Evolutionary conservation across 2,888 invertebrate genomes (phyloP), one percentile per base, ranked within the genome.

Genomic region (Amiota minor): DNA sequence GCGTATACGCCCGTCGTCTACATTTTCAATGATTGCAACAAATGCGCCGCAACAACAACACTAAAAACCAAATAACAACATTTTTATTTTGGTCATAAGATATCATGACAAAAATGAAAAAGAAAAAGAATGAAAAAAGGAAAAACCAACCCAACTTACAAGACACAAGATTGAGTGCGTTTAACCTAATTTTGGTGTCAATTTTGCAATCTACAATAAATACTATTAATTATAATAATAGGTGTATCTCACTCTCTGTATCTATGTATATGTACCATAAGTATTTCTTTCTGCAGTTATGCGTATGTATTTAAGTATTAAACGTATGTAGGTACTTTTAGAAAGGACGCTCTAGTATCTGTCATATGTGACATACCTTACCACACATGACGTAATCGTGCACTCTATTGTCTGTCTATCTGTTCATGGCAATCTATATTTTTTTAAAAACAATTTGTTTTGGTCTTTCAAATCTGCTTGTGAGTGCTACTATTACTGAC

Each of bases 1-100:
- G 84, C 83, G 85, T 79, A 83, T 83, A 85, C 83, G 83, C 78
- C 81, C 77, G 72, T 72, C 76, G 72, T 74, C 65, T 65, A 65
- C 46, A 47, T 49, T 65, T 65, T 65, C 65, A 68, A 53, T 14
- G 14, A 68, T 46, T 50, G 53, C 67, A 68, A 68, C 45, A 62
- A 62, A 14, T 35, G n/a, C 53, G 45, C 23, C 62, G 14, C 62
- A 62, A 45, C 23, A 62, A 45, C 23, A 53, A 53, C 12, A 53
- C 53, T 9, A 53, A 53, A 53, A 4, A 12, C 14, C 53, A 53
- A 45, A 62, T 8, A 35, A 35, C 59, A 20, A 59, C 59, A 59
- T 11, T 11, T n/a, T 59, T 20, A 10, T 20, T 59, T 59, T 59
- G 59, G 59, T 59, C 59, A 59, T 59, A 20, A 59, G 59, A 59